phyloP scores from a whole-genome alignment of 53 echinoderm and acorn worm species.

The Arbacia lixula region DNA sequence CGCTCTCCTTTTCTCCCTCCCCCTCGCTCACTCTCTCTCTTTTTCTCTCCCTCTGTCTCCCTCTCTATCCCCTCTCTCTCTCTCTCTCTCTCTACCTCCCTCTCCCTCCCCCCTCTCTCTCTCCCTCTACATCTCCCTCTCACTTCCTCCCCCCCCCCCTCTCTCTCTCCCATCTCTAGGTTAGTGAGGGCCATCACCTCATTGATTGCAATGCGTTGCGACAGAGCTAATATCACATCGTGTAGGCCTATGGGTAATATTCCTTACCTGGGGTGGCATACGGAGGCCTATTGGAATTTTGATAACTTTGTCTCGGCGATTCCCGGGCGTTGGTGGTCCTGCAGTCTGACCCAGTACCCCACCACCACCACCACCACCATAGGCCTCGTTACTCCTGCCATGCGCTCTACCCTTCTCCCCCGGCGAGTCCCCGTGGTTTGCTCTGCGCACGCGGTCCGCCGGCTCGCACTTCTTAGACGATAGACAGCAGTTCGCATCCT shows the following conservation, averaged over 20 bases:
- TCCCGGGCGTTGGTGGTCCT: neutral
- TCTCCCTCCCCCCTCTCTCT: neutral
- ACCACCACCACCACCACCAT: neutral
- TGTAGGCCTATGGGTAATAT: no score
- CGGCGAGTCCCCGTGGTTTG: no score
- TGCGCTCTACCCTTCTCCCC: no score
- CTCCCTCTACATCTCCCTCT: neutral
- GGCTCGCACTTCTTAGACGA: conserved; percentile 25
- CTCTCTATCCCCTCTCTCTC: neutral
- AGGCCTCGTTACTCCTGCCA: neutral
- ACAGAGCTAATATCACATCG: no score
- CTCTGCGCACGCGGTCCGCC: neutral
- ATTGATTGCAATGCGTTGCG: no score
- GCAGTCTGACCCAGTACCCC: neutral
- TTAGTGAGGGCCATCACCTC: no score
- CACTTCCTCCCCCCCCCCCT: neutral
- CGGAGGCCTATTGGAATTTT: neutral
- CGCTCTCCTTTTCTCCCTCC: neutral
- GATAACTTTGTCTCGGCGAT: neutral
- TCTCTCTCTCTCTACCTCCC: conserved; percentile 2
- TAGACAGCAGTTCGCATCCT: neutral
- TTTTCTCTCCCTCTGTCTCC: neutral
- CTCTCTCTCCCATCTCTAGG: neutral
- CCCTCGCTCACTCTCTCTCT: neutral
- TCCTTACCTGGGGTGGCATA: neutral